Evolutionary conservation across 2,113 vertebrate species (phyloP).

Genomic region (Natator depressus): DNA sequence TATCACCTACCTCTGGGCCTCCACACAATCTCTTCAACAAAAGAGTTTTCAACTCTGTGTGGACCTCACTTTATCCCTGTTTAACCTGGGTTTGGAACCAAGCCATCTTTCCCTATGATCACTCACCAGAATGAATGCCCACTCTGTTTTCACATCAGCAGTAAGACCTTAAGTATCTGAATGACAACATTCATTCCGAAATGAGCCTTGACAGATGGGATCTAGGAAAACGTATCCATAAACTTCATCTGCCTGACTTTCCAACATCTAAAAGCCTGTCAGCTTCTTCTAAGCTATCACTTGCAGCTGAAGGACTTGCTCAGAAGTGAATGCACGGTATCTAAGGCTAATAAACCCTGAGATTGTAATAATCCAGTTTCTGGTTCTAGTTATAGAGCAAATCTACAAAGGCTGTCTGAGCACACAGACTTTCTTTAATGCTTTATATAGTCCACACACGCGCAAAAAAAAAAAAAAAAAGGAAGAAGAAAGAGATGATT

Average conservation of each 20-base stretch:
- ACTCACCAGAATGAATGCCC: background rate
- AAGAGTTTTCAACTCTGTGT: rapidly evolving
- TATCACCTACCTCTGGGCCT: too few species aligned
- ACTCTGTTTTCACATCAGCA: background rate
- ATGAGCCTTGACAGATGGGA: background rate
- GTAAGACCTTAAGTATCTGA: background rate
- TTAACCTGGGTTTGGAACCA: background rate
- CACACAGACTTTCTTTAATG: background rate
- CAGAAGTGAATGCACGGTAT: background rate
- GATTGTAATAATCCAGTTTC: background rate
- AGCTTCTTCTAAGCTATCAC: rapidly evolving
- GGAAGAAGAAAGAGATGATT: background rate
- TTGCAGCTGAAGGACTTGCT: background rate
- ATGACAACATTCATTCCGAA: background rate
- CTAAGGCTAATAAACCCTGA: background rate
- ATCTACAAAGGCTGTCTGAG: background rate
- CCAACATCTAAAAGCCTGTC: rapidly evolving
- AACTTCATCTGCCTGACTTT: background rate
- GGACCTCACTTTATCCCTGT: background rate
- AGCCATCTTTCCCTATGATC: background rate
- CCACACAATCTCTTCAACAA: background rate
- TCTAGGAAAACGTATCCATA: background rate
- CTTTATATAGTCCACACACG: background rate
- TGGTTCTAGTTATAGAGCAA: background rate
- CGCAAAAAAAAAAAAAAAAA: background rate